Percentiles rank a stretch among this genome's conserved stretches.
Conservation (phyloP, 2,113 vertebrate genomes). For the Colinus virginianus region DNA sequence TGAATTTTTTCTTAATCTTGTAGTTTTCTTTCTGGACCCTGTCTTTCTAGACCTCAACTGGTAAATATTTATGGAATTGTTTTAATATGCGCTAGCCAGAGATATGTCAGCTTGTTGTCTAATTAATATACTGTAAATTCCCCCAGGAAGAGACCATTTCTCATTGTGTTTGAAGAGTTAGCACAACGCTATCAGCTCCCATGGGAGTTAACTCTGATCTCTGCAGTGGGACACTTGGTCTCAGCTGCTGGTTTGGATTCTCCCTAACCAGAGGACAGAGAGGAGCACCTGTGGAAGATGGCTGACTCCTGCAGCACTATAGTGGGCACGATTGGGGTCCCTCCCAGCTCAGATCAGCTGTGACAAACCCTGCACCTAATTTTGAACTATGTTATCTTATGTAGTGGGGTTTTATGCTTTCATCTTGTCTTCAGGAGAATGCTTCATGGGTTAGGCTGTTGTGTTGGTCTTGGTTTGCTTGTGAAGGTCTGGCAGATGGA, state of each 20-base stretch:
- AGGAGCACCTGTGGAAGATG: not conserved
- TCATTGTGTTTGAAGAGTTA: not conserved
- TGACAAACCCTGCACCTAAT: not conserved
- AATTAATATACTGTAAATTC: not conserved
- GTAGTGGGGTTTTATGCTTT: not conserved
- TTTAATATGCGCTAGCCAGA: not conserved
- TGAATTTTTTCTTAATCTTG: not conserved
- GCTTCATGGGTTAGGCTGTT: fast-evolving
- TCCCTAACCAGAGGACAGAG: not conserved
- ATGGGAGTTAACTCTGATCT: not conserved
- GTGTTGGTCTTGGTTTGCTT: not conserved
- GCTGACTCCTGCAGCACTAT: not conserved
- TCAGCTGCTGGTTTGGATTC: not conserved
- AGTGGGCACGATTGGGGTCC: constrained; percentile 17
- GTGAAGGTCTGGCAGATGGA: not conserved
- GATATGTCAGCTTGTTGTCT: constrained; percentile 17
- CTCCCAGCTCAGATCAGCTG: not conserved
- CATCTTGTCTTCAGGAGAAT: not conserved
- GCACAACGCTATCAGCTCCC: not conserved
- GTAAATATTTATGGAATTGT: constrained; percentile 4
- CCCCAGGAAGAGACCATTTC: not conserved
- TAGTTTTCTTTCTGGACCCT: not conserved
- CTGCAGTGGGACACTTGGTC: not conserved
- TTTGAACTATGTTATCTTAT: not conserved
- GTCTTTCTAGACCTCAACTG: not conserved